Evolutionary conservation across 1,140 invertebrate species (phyloP), one percentile per base, ranked within the genome.

Genomic region (Caerostris darwini): DNA sequence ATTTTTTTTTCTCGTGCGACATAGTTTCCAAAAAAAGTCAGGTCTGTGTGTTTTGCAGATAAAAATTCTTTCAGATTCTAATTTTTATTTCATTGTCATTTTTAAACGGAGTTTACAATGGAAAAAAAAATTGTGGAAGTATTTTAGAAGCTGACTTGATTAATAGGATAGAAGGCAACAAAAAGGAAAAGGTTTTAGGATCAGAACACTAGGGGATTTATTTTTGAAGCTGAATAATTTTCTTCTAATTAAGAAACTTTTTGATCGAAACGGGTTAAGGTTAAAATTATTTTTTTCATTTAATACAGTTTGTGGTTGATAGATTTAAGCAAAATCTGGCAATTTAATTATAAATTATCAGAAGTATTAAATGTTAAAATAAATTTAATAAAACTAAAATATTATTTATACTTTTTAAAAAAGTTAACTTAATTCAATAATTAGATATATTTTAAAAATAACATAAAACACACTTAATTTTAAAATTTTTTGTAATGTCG

Each of bases 21-120:
- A 77, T 12, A 50, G 71, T 77, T 50, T 77, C 34, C 50, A 77
- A 77, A 77, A 77, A 77, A 77, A 34, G 69, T 77, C 10, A 34
- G 34, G 19, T 77, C 34, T 77, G 71, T 77, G 69, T 77, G 71
- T 77, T 50, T 77, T 77, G 71, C 5, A 77, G 71, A 77, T 77
- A 77, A 77, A 77, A 77, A 5, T 7, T 50, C 34, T 77, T 77
- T 50, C 8, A 50, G 34, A 0, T 34, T 34, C 0, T 50, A n/a
- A 3, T 53, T 77, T 77, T 77, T 77, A 1, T 34, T 34, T 34
- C 2, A 34, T 34, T 77, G 7, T 8, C 34, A 5, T 50, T 77
- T 77, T 77, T 50, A 77, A 77, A 77, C 8, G 50, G 8, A 77
- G 3, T 4, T 34, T 77, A 12, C 34, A 77, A 77, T 77, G 34